phyloP scores from a whole-genome alignment of 2,113 vertebrate genomes.

The Ceuthmochares aereus region DNA sequence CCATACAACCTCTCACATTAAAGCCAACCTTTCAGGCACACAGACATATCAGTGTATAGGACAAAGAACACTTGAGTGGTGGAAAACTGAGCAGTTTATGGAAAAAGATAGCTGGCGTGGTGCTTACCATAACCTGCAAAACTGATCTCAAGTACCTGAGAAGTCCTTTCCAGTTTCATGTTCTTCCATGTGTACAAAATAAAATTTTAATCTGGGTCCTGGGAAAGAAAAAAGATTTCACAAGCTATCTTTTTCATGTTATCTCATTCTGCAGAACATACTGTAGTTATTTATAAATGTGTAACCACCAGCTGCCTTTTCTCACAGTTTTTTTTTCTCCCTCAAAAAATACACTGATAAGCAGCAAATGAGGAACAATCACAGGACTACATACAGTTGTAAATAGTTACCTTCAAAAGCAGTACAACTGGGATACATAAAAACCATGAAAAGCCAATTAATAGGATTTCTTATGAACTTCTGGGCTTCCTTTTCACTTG shows the following conservation, averaged over 20 bases:
- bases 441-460: slow-evolving; percentile 44
- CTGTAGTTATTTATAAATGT: slow-evolving; percentile 11
- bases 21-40: background rate
- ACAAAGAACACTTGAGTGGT: background rate
- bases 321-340: slow-evolving; percentile 38
- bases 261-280: slow-evolving; percentile 30
- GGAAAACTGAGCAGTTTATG: background rate
- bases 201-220: background rate
- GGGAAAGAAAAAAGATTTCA: background rate
- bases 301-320: slow-evolving; percentile 64
- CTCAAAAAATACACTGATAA: slow-evolving; percentile 3
- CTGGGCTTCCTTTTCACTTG: slow-evolving; percentile 71
- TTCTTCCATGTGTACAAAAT: background rate
- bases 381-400: background rate
- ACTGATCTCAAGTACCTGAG: background rate
- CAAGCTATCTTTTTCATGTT: slow-evolving; percentile 11
- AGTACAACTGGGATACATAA: background rate
- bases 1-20: background rate
- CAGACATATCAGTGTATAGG: background rate
- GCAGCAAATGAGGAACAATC: background rate
- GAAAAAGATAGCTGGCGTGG: background rate
- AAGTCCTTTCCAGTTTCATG: background rate
- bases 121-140: background rate
- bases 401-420: background rate
- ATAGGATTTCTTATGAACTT: slow-evolving; percentile 65